Percentiles rank a stretch among this genome's conserved stretches.
Evolutionary conservation across 2,797 vertebrate genomes (phyloP).

Genomic region (Trematocara caparti): DNA sequence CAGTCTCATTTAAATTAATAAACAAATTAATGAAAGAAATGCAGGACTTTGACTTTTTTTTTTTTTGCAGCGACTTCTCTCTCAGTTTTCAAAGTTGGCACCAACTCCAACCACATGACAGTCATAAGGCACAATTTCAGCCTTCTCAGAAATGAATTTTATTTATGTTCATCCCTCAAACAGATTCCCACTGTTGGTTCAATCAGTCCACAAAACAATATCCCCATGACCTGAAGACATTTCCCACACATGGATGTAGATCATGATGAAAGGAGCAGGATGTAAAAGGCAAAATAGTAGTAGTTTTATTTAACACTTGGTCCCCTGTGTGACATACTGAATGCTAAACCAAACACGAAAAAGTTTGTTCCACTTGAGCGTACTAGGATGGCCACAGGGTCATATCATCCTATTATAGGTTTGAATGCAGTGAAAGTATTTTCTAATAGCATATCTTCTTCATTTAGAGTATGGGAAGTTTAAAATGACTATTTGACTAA

Average conservation of each 20-base stretch:
- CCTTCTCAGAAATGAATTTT: conserved; percentile 33
- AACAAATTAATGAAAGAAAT: neutral
- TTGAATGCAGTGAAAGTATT: neutral
- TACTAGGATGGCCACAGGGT: neutral
- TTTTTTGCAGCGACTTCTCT: neutral
- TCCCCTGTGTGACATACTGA: neutral
- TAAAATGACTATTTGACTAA: neutral
- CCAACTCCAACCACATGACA: conserved; percentile 59
- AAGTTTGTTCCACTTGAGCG: neutral
- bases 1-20: neutral
- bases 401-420: neutral
- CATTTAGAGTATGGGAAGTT: neutral
- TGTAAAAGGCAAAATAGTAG: neutral
- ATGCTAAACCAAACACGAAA: neutral
- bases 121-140: conserved; percentile 68
- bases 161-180: conserved; percentile 48
- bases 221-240: neutral
- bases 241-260: conserved; percentile 5
- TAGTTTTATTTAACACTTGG: neutral
- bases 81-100: conserved; percentile 28
- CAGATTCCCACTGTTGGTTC: conserved; percentile 36
- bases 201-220: conserved; percentile 13
- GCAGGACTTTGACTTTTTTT: neutral
- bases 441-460: neutral
- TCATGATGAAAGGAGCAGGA: neutral